Evolutionary conservation across 1,140 invertebrate genomes (phyloP), one percentile per base, ranked within the genome.

Genomic region (Lepidotrigona ventralis): DNA sequence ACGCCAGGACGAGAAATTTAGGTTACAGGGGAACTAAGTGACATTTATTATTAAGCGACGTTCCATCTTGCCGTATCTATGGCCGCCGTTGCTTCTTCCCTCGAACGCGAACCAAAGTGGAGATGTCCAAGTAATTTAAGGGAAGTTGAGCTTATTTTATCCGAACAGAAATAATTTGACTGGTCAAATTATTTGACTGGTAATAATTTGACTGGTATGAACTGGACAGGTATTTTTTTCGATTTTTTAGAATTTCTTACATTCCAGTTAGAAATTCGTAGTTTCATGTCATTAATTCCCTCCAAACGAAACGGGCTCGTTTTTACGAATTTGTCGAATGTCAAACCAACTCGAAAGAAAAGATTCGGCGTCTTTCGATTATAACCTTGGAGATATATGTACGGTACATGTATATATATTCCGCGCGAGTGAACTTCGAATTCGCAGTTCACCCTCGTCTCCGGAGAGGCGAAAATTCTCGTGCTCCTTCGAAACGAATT

Each of bases 41-140:
- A 56, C 72, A 56, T 74, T 74, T 74, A 74, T 74, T 74, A 74
- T 56, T 74, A 74, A 74, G 26, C 72, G 72, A 58, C 29, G 72
- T 39, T 56, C 26, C 46, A 21, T 54, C 71, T 73, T 64, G 60
- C 71, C 11, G 26, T 56, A 33, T 8, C 51, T 29, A 33, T 58
- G 72, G 51, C 72, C 21, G 11, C 23, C 29, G 53, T 74, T 39
- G 14, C 58, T 29, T 54, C 72, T 74, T 54, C 23, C 23, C 72
- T 74, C 17, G 53, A 54, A 56, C 53, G 26, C 54, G 3, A 29
- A 75, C 68, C 68, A 19, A 66, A 66, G 19, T 66, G 64, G 64
- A 29, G 8, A 29, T 66, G 64, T 66, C 64, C 64, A 66, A 66
- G 64, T 33, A 29, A 29, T 26, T 66, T 33, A 26, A 33, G 26